Base-by-base conservation (phyloP, 2,113 vertebrate genomes). In the Mirza zaza region DNA sequence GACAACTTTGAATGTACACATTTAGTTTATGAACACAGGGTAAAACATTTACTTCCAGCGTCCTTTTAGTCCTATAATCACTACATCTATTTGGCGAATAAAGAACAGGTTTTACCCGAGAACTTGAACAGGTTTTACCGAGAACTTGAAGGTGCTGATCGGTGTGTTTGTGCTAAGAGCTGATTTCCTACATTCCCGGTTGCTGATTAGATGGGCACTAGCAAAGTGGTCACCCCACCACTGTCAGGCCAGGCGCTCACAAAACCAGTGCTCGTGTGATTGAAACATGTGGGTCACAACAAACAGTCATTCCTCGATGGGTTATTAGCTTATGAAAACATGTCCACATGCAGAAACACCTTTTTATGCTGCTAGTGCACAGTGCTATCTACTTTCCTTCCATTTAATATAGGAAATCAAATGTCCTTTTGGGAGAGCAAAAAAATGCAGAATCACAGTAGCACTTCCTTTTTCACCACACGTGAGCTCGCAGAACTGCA, bases 1-100 rank as follows among this genome's bases (percentile, higher is more conserved):
- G 70, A 87, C 87, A 84, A 71, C 77, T 93, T 42, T 81, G 42
- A 94, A 92, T 55, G 42, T 70, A 96, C 91, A 97, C 42, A 57
- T 85, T 91, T 71, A n/a, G 55, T 67, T 94, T 83, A 81, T 90
- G 68, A 94, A 95, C 77, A 94, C 29, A 70, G 73, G 65, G 68
- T 94, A 80, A 94, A 84, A 65, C 75, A 83, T 61, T 71, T 90
- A 77, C 79, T 76, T 91, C 61, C 61, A 55, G 36, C 61, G 94
- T 96, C 92, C 25, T 68, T 86, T 91, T 20, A 39, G 42, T 73
- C 68, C 87, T 77, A 57, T 18, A 15, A 57, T 92, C 12, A 73
- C 36, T 81, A n/a, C 63, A 42, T 83, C 79, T 39, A 70, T 84
- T 59, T 92, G 80, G 50, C 23, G 25, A 39, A 14, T 36, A 70